A percentile compares a stretch with the other conserved stretches of the same genome.
These are phyloP conservation scores for Gymnodraco acuticeps DNA, from an alignment of 2,797 vertebrate species.

Conservation along the genomic window DNA sequence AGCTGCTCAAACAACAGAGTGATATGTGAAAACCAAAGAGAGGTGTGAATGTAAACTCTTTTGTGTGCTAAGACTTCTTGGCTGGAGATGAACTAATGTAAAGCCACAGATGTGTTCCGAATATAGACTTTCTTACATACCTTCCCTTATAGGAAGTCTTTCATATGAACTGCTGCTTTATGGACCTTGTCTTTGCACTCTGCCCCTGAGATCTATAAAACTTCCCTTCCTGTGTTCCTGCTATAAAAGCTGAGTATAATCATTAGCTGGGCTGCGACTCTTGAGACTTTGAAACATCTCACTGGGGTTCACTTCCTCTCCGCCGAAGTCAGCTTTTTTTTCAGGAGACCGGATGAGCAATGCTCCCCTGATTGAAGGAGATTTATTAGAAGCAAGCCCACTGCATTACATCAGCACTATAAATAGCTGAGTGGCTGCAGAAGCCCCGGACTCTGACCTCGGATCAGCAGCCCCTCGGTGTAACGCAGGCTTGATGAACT, in stretches of 20 bases:
- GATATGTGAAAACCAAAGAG: background rate
- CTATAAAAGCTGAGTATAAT: slow-evolving; percentile 33
- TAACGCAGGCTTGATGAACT: slow-evolving; percentile 6
- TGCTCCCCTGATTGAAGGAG: slow-evolving; percentile 26
- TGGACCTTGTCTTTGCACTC: slow-evolving; percentile 11
- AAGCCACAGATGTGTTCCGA: slow-evolving; percentile 11
- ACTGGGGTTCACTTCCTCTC: background rate
- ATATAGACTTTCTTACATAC: background rate
- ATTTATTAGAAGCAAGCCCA: slow-evolving; percentile 44
- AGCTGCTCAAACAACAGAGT: background rate
- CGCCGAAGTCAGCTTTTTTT: slow-evolving; percentile 46
- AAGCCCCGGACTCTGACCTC: slow-evolving; percentile 44
- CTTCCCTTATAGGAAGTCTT: background rate
- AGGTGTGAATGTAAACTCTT: background rate
- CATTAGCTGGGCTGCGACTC: slow-evolving; percentile 14
- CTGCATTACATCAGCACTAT: slow-evolving; percentile 44
- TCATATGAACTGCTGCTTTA: slow-evolving; percentile 20
- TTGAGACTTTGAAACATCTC: slow-evolving; percentile 23
- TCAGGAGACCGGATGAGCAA: slow-evolving; percentile 4
- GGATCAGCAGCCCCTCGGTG: slow-evolving; percentile 31
- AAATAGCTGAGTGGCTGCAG: slow-evolving; percentile 42
- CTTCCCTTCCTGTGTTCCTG: slow-evolving; percentile 33
- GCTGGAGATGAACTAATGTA: slow-evolving; percentile 9
- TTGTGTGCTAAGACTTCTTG: background rate
- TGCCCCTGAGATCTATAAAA: slow-evolving; percentile 25